Evolutionary conservation across 2,888 invertebrate species (phyloP).

Genomic region (Drosophila fulvimacula): DNA sequence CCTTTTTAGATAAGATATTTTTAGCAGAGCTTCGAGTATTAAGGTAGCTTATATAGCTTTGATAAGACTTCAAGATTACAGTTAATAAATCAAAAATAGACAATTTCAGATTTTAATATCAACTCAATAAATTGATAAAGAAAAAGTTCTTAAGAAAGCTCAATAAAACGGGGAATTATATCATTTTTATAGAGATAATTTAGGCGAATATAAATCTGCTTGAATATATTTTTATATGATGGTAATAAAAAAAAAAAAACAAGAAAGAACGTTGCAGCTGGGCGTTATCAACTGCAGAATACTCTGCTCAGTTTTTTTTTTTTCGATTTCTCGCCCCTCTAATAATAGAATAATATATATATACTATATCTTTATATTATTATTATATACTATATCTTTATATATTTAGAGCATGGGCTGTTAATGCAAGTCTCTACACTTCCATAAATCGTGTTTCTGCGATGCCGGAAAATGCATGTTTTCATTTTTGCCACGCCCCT

Average conservation of each 20-base stretch:
- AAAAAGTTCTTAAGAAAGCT: not conserved
- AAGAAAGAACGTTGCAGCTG: too few species aligned
- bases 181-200: not conserved
- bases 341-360: too few species aligned
- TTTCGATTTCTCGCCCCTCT: too few species aligned
- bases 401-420: too few species aligned
- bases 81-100: slow-evolving; percentile 5
- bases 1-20: slow-evolving; percentile 3
- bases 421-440: too few species aligned
- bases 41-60: not conserved
- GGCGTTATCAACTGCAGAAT: too few species aligned
- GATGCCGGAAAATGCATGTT: too few species aligned
- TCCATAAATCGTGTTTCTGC: too few species aligned
- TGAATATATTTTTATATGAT: not conserved
- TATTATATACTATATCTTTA: too few species aligned
- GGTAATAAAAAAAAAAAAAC: not conserved
- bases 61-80: slow-evolving; percentile 1
- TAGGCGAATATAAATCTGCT: not conserved
- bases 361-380: too few species aligned
- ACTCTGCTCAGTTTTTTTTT: too few species aligned
- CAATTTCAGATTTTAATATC: not conserved
- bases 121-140: not conserved
- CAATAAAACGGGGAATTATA: not conserved
- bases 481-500: too few species aligned
- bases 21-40: not conserved